Base-by-base conservation (phyloP, 1,140 invertebrate species). In the Lepidurus couesii region DNA sequence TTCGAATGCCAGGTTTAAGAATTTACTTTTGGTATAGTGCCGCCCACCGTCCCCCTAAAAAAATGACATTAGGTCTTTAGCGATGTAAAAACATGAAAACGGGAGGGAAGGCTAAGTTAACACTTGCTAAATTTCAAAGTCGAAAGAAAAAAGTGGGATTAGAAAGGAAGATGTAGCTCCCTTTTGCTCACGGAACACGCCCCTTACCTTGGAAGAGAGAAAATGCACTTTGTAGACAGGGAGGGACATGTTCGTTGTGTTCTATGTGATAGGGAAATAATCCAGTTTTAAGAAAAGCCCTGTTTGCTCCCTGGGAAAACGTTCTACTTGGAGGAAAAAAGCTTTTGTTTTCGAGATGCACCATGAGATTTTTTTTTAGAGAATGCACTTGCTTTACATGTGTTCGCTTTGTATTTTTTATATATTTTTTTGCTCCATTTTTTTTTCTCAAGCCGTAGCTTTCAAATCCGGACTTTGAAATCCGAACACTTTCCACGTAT, bases 191-290 rank as follows among this genome's bases (percentile, higher is more conserved):
- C 13, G 53, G 13, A 16, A 65, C 53, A 16, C 53, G 53, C 13
- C 21, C 53, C 53, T 65, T 65, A 11, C 16, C 21, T 65, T 7
- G 13, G 13, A 7, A n/a, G n/a, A 65, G 21, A 65, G 9, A 21
- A 65, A 16, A 16, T 10, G 16, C 16, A 65, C 21, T 65, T 65
- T 65, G 53, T 21, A 65, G 34, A 21, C 53, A 7, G 21, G 13
- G 16, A 65, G 16, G 53, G 53, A 65, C 53, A 21, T 65, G 53
- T 65, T n/a, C 6, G 53, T 21, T 65, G 53, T 65, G 53, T 65
- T 65, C 21, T 65, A 65, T 65, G 53, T 65, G 53, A 65, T 65
- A 65, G 53, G 53, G 13, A 21, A 65, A 65, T 65, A n/a, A 65
- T 65, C 53, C 53, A 65, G 21, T 7, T 47, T 65, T 65, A 21